Base-by-base conservation (phyloP, 2,113 vertebrate genomes). In the Pica pica region DNA sequence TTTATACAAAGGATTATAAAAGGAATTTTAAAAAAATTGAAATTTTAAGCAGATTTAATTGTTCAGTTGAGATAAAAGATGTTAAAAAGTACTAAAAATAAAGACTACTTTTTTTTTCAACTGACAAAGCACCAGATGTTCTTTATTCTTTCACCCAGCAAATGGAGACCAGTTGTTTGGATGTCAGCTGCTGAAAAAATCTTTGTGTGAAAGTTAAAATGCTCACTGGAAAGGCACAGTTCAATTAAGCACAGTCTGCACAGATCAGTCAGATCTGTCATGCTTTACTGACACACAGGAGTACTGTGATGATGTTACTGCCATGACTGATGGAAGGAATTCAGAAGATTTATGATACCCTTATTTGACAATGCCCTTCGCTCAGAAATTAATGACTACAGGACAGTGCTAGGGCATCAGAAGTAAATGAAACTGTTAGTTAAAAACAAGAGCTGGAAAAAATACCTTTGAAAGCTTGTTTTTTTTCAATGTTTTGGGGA, bases 231-330 rank as follows among this genome's bases (percentile, higher is more conserved):
- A 77, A 96, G 75, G 71, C 88, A 84, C 24, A 90, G 90, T 96
- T 94, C 92, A 85, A 91, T 73, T 79, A 96, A 95, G 65, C 50
- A 68, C 2, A 87, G 37, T 26, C 42, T 65, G 71, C 57, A 91
- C 39, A 37, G 35, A 95, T 95, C 65, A 88, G 52, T 71, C 47
- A 90, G 27, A 84, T 89, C 52, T 87, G 91, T 95, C 90, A 87
- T 11, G 61, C 44, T 82, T 94, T 59, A 79, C 81, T 81, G 67
- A 68, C 57, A 67, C 8, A 24, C 73, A 52, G 13, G 71, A 90
- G 61, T 63, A 55, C 33, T 80, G 88, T 88, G 68, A 94, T 93
- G 95, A 68, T 60, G n/a, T 91, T 95, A 73, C 37, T 96, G 57
- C 60, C 87, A 63, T 78, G 47, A 86, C 75, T 75, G 68, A 83